Evolutionary conservation across 2,113 vertebrate genomes (phyloP), one percentile per base, ranked within the genome.

Genomic region (Halcyon malimbica): DNA sequence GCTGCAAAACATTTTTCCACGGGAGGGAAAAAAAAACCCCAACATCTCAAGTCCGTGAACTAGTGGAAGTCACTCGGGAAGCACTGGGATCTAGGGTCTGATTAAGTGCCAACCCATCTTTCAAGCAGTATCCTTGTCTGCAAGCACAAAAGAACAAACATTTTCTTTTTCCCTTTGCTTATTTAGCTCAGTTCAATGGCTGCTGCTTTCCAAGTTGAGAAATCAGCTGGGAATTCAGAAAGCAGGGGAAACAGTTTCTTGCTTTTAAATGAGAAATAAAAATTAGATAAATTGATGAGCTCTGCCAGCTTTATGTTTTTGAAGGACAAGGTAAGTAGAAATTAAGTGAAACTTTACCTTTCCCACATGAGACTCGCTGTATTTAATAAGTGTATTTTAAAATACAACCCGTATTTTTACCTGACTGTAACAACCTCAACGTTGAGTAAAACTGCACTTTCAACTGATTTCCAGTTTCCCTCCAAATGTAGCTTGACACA

Each of bases 61-160:
- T 63, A 62, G 82, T 80, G 93, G 87, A 88, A 96, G 90, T 35
- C 59, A 94, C 82, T 91, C 0, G 5, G 76, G 89, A 89, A 91
- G 95, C 56, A 48, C 62, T 42, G 74, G 87, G 91, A 95, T 90
- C 67, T 33, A 62, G 82, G 2, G 46, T 67, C 33, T 90, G 93
- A 94, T 83, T 44, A 77, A 94, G 64, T 42, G 79, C 87, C 90
- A 94, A 18, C 56, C 67, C 75, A 88, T 85, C 94, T 83, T 90
- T 80, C 92, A 74, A 88, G 93, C 93, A 70, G 29, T 56, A 95
- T 74, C 90, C 93, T 93, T 83, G 85, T 83, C 88, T 89, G 76
- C 85, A 75, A 93, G 94, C 51, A 95, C 76, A 96, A 94, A 96
- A 89, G 96, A 93, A 96, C 93, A 95, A 96, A 96, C 90, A 95